Evolutionary conservation across 2,888 invertebrate species (phyloP), one percentile per base, ranked within the genome.

Genomic region (Andrena marginata): DNA sequence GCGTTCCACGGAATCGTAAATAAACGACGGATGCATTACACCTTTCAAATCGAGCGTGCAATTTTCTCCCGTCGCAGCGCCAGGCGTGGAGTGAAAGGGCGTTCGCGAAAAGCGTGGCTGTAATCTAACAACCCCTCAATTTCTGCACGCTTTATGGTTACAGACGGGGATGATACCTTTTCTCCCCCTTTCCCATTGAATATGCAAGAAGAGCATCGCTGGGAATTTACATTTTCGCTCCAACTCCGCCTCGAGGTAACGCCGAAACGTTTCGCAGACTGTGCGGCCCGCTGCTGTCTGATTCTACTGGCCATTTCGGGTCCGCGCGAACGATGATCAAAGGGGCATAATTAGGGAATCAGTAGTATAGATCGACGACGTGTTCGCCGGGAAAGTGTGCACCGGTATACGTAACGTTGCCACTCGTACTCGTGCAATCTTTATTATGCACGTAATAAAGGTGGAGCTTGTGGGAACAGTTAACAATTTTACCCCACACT

Each of bases 211-310:
- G 85, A 78, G 80, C 77, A 80, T 80, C 84, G 72, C 70, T 76
- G 62, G 79, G 73, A 86, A 86, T 85, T 84, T 86, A 85, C 86
- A 86, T 86, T 85, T 85, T 81, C 80, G 69, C 70, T 74, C 31
- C 51, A 78, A 80, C 75, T 71, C 71, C 71, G 29, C 60, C 73
- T 31, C 56, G 70, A 60, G 72, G 72, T 72, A 71, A 79, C 72
- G 71, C 35, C 68, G 82, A 74, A 82, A 79, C 79, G 82, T 85
- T 85, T 85, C 76, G 75, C 83, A 62, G 54, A 77, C 85, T 79
- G 84, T 69, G 42, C 54, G 20, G 20, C 77, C 77, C 54, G 63
- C 23, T 63, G 64, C 73, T 63, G 77, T 80, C 65, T 73, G 69
- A 84, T 80, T 77, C 67, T n/a, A 35, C 29, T 31, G 29, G 54